Base-by-base conservation (phyloP, 2,113 vertebrate genomes). In the Megaptera novaeangliae region DNA sequence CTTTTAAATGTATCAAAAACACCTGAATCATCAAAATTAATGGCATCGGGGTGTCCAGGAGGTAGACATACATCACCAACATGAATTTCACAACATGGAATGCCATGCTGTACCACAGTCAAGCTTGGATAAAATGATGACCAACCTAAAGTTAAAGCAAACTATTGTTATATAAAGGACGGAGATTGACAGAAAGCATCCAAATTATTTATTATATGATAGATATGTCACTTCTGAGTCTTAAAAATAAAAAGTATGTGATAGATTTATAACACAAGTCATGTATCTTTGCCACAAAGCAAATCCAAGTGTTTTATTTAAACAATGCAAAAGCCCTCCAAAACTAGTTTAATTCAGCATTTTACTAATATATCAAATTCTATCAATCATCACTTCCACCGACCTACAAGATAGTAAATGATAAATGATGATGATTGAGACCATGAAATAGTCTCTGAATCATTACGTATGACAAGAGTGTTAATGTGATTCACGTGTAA, bases 1-100 rank as follows among this genome's bases (percentile, higher is more conserved):
- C 99, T 99, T 99, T 99, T 99, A 99, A 99, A 99, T 96, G 99
- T 99, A 99, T 99, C 99, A 99, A 99, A 99, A 98, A 99, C 99
- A 95, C 99, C 99, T 69, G 99, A 99, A 99, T 99, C 99, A 97
- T 99, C 99, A 98, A 99, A 99, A 98, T 99, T 99, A 98, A 99
- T 99, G 99, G 99, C 99, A 98, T 99, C 99, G 72, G 99, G 99
- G 99, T 99, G 99, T 99, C 99, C 99, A 93, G 99, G 99, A 98
- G 99, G 99, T 99, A 99, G 99, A 98, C 99, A 99, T 98, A 99
- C 96, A 97, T 99, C 99, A 95, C 99, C 99, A 98, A 99, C 97
- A 97, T 99, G 99, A 98, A 99, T 99, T 98, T 99, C 99, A 98
- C 99, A 99, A 98, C 99, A 99, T 95, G 99, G 99, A 98, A 99